Evolutionary conservation across 2,797 vertebrate genomes (phyloP), one percentile per base, ranked within the genome.

Genomic region (Acanthis flammea): DNA sequence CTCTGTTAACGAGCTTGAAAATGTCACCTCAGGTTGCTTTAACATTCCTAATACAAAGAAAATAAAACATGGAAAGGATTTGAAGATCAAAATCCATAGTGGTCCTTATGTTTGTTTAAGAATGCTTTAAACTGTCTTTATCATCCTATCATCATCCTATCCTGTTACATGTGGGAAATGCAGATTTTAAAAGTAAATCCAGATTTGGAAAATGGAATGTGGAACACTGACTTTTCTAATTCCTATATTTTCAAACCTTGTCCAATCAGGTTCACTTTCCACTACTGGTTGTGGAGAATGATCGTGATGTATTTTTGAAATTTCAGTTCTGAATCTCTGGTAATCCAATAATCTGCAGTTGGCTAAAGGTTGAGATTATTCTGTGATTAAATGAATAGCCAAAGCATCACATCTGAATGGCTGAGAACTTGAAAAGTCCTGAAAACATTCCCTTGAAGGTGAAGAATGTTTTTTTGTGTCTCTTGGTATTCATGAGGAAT

Each of bases 1-100:
- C 83, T 88, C 71, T 92, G 44, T 90, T 96, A 92, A 93, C 73
- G 75, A 95, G 74, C 60, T 61, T 31, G 51, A 58, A 92, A 96
- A 93, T 94, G 86, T 93, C 86, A 90, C 45, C 75, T 92, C 53
- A 82, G 89, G 76, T 88, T 84, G 55, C 51, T 86, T 76, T 87
- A 92, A 42, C 42, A 22, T 87, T 88, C 42, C 60, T 70, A 61
- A 73, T 70, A 70, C 18, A 53, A 81, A 82, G 55, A 89, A 91
- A 93, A 72, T 44, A 86, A 84, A 90, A 19, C 44, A 57, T 67
- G 53, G 60, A 79, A 81, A 81, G 23, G 27, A 66, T 82, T 21
- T 92, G 23, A 84, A 78, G 35, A 55, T 79, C 41, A 90, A 88
- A 90, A 76, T 78, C 44, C 17, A 22, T 50, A 33, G 7, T 1